Conservation (phyloP, 2,888 invertebrate genomes). For the Blomia tropicalis region DNA sequence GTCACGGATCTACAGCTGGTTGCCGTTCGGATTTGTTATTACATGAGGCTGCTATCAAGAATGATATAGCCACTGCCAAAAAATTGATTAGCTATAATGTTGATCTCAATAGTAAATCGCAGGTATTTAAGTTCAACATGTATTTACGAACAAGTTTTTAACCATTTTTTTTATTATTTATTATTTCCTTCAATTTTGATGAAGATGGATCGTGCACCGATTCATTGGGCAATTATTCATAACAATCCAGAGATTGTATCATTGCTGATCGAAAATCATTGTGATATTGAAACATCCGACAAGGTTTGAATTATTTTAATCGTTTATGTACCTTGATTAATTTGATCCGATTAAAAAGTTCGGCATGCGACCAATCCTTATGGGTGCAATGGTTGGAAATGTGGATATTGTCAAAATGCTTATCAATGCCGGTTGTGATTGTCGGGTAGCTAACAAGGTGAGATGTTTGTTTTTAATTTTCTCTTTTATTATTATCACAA, state of each 20-base stretch:
- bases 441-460: slow-evolving; percentile 36
- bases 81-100: slow-evolving; percentile 34
- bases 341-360: slow-evolving; percentile 32
- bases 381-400: slow-evolving; percentile 33
- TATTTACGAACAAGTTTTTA: background rate
- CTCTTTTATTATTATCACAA: background rate
- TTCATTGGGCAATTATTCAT: slow-evolving; percentile 38
- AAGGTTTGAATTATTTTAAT: slow-evolving; percentile 31
- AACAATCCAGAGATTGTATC: slow-evolving; percentile 35
- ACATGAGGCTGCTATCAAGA: slow-evolving; percentile 37
- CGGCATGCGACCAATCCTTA: slow-evolving; percentile 33
- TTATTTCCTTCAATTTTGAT: background rate
- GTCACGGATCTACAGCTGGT: too few species aligned
- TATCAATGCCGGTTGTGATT: slow-evolving; percentile 36
- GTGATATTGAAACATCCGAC: slow-evolving; percentile 36
- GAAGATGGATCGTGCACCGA: slow-evolving; percentile 35
- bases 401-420: slow-evolving; percentile 34
- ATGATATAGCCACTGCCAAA: slow-evolving; percentile 34
- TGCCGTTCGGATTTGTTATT: slow-evolving; percentile 33
- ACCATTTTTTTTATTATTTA: background rate
- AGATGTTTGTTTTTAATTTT: slow-evolving; percentile 5
- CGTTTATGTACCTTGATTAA: background rate
- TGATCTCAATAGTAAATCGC: slow-evolving; percentile 37
- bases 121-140: slow-evolving; percentile 30
- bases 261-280: slow-evolving; percentile 35